Conservation (phyloP, 2,888 invertebrate genomes). For the Sympetrum striolatum region DNA sequence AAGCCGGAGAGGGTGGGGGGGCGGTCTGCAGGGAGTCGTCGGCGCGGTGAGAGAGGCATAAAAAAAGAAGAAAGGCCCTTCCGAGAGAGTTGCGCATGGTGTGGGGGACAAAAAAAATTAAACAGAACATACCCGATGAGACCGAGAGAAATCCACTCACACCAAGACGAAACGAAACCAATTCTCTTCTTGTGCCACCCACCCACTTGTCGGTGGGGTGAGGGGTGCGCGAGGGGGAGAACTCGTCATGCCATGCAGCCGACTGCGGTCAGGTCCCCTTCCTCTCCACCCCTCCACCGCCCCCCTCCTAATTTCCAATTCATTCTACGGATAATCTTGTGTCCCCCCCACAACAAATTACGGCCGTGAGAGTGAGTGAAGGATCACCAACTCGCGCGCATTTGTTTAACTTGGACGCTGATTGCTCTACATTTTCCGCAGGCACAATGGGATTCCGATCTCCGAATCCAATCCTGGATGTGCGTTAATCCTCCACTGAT, state of each 20-base stretch:
- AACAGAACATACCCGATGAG: neutral
- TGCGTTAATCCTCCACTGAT: neutral
- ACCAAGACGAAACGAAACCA: constrained; percentile 23
- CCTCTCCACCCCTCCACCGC: neutral
- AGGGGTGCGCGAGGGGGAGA: neutral
- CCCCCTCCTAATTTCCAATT: constrained; percentile 32
- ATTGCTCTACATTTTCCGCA: neutral
- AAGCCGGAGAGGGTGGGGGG: neutral
- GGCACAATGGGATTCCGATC: neutral
- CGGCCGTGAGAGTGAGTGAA: neutral
- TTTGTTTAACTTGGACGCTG: neutral
- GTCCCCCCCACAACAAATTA: constrained; percentile 35
- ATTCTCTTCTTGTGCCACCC: neutral
- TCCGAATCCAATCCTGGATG: neutral
- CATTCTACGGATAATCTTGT: constrained; percentile 31
- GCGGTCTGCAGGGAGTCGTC: neutral
- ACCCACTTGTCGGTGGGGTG: neutral
- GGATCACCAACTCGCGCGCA: neutral
- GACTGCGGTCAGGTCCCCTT: constrained; percentile 26
- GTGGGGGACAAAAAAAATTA: neutral
- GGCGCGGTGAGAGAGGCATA: neutral
- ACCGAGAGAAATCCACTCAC: constrained; percentile 17
- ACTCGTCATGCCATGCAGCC: constrained; percentile 11
- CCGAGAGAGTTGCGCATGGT: neutral
- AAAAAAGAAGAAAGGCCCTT: neutral